Evolutionary conservation across 2,888 invertebrate genomes (phyloP).

Genomic region (Acronicta psi): DNA sequence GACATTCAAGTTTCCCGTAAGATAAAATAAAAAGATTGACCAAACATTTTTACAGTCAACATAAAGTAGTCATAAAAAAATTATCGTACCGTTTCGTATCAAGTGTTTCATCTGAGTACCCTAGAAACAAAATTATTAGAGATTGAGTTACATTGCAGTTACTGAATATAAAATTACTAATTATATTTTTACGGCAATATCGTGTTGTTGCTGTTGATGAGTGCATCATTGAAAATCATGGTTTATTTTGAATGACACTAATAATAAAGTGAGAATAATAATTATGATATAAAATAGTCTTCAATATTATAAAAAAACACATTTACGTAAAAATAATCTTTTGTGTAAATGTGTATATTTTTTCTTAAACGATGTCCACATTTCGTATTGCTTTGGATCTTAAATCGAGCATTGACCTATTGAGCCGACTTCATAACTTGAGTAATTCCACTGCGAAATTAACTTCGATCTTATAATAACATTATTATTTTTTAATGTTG

Average conservation of each 20-base stretch:
- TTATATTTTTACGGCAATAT: slow-evolving; percentile 15
- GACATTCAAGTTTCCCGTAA: slow-evolving; percentile 23
- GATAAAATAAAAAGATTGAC: slow-evolving; percentile 40
- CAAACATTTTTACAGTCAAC: slow-evolving; percentile 51
- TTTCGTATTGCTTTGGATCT: slow-evolving; percentile 56
- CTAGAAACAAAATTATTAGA: slow-evolving; percentile 18
- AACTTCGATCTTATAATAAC: slow-evolving; percentile 29
- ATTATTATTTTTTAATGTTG: slow-evolving; percentile 37
- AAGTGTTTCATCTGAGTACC: slow-evolving; percentile 7
- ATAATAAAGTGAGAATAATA: slow-evolving; percentile 29
- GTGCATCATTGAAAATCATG: slow-evolving; percentile 36
- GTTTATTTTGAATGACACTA: slow-evolving; percentile 35
- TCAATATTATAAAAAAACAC: slow-evolving; percentile 53
- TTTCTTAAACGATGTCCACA: slow-evolving; percentile 45
- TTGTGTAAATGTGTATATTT: slow-evolving; percentile 35
- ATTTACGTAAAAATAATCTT: slow-evolving; percentile 52
- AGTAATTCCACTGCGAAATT: slow-evolving; percentile 11
- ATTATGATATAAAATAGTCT: slow-evolving; percentile 35
- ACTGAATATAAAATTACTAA: too few species aligned
- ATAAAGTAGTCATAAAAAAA: slow-evolving; percentile 46
- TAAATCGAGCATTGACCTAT: slow-evolving; percentile 49
- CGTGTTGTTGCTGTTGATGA: slow-evolving; percentile 22
- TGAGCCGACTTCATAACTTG: too few species aligned
- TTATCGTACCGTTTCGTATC: slow-evolving; percentile 30
- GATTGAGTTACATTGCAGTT: neutral